Base-by-base conservation (phyloP, 2,113 vertebrate species). In the Accipiter cooperii region DNA sequence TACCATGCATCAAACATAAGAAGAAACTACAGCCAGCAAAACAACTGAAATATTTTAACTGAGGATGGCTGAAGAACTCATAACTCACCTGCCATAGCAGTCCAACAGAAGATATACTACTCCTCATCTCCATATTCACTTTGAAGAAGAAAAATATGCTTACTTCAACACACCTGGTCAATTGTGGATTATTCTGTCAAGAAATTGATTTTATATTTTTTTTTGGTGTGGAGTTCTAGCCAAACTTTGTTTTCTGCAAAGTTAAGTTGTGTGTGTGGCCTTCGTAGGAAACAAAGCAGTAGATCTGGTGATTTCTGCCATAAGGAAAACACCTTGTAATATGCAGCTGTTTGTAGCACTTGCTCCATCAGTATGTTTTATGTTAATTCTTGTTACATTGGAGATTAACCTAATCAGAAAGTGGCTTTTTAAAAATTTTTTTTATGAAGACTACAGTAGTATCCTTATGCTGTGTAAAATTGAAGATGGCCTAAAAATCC, bases 161-260 rank as follows among this genome's bases (percentile, higher is more conserved):
- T 5, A 55, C 13, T 88, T 83, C 12, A 68, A 18, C 9, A 58
- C 9, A 44, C 6, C 20, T 61, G 28, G 8, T 61, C 5, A 87
- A 17, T 78, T 69, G 24, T 83, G 22, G 5, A 70, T 63, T 82
- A 3, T 25, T 73, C 33, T 54, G 15, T 26, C 77, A 84, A 84
- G 9, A 74, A 81, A 54, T 0, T n/a, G 10, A 12, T 20, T 46
- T 20, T 49, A 10, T 38, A 38, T 38, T 38, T 36, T 49, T 17
- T 15, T 5, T 4, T 0, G 2, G 22, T 12, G 16, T 81, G 12
- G 1, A 60, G 12, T 4, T 44, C 25, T 54, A 51, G 16, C 6
- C 28, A 74, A 58, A 82, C 9, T 65, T 65, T 33, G 8, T 33
- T 66, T 74, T 78, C 34, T 64, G 18, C 33, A 60, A 51, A 60